Evolutionary conservation across 1,140 invertebrate species (phyloP), one percentile per base, ranked within the genome.

Genomic region (Phortica variegata): DNA sequence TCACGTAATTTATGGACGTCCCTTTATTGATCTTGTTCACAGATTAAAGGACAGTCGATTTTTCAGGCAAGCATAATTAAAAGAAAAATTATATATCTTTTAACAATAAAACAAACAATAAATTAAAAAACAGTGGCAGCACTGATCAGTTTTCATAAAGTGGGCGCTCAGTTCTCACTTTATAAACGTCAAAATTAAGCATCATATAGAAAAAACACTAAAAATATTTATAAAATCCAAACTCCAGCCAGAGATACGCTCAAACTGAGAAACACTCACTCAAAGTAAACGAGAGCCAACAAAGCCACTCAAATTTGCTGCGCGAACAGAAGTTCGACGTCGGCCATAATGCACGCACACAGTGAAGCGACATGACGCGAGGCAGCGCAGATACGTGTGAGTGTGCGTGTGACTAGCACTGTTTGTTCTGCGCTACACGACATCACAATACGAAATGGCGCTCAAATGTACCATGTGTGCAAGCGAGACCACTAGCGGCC

Each of bases 161-260:
- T 53, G 43, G 51, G 43, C 39, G 52, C 51, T 58, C 46, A 50
- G 56, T 70, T 70, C 62, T 66, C 66, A 70, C 66, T 56, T 66
- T 66, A 70, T 70, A 71, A 70, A 62, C 56, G 54, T 59, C 55
- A 62, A 70, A 66, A 66, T 60, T 58, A 66, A 57, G 56, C 53
- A 56, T 49, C 49, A n/a, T 56, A 65, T 65, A 59, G 49, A 50
- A 43, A 47, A 43, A 26, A 37, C 59, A 55, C 51, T 61, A 60
- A 65, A 60, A 44, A 54, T 38, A 59, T 62, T n/a, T n/a, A n/a
- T n/a, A n/a, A n/a, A n/a, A n/a, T n/a, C n/a, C n/a, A n/a, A n/a
- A n/a, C n/a, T n/a, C 52, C 47, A 50, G 49, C 42, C 60, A 41
- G 58, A 55, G 47, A 54, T 43, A 49, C 43, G 32, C 39, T 46